Evolutionary conservation across 1,140 invertebrate genomes (phyloP).

Genomic region (Trinorchestia longiramus): DNA sequence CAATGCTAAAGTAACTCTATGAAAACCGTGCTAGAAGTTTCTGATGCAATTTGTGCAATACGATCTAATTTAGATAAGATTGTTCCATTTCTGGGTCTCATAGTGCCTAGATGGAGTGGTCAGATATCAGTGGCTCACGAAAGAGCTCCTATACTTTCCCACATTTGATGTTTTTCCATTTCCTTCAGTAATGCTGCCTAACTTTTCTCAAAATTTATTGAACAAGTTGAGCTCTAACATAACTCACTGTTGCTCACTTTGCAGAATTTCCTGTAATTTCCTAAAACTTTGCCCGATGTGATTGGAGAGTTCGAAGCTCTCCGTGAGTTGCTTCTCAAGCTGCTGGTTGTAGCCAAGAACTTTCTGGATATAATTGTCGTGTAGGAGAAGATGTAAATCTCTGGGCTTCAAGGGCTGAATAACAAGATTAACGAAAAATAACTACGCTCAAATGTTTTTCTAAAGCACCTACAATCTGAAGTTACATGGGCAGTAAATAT

Average conservation of each 20-base stretch:
- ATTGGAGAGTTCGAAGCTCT: not conserved
- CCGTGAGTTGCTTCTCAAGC: not conserved
- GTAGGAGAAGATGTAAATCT: not conserved
- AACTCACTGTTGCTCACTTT: not conserved
- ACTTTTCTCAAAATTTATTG: slow-evolving; percentile 14
- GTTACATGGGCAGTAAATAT: not conserved
- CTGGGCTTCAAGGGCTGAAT: not conserved
- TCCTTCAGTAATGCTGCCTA: slow-evolving; percentile 15
- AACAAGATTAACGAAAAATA: not conserved
- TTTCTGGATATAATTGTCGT: not conserved
- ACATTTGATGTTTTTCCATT: slow-evolving; percentile 41
- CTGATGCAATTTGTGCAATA: slow-evolving; percentile 47
- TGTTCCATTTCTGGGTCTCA: slow-evolving; percentile 46
- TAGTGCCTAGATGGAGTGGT: not conserved
- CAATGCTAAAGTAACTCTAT: slow-evolving; percentile 14
- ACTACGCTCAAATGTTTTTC: not conserved
- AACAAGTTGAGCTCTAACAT: slow-evolving; percentile 13
- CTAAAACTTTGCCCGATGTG: not conserved
- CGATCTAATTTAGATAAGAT: slow-evolving; percentile 47
- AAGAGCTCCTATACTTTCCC: not conserved
- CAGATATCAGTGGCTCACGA: not conserved
- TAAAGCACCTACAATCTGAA: not conserved
- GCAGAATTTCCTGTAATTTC: not conserved
- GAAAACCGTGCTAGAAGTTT: slow-evolving; percentile 17
- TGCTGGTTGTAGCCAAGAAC: not conserved